Conservation (phyloP, 2,888 invertebrate genomes). For the Scaptomyza flava region DNA sequence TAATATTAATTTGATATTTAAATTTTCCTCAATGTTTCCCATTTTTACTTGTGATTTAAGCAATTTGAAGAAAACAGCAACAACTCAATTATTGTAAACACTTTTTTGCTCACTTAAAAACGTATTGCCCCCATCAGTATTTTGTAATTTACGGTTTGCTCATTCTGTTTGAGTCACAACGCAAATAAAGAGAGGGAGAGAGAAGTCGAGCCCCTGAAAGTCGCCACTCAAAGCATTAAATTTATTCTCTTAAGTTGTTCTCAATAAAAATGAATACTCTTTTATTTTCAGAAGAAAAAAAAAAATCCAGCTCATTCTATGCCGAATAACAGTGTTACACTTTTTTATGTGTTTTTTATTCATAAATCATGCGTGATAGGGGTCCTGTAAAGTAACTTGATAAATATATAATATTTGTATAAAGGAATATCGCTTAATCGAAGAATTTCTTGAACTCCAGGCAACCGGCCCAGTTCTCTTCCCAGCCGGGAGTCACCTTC, state of each 20-base stretch:
- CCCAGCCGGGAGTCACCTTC: conserved; percentile 86
- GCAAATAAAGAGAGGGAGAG: neutral
- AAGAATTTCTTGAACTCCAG: conserved; percentile 85
- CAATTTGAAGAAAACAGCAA: too few relatives aligned
- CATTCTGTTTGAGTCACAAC: neutral
- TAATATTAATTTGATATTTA: too few relatives aligned
- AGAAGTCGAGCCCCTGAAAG: neutral
- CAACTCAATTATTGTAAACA: neutral
- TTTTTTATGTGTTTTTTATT: too few relatives aligned
- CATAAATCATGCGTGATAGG: too few relatives aligned
- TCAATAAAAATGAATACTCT: conserved; percentile 65
- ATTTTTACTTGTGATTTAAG: too few relatives aligned
- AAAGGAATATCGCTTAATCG: conserved; percentile 41
- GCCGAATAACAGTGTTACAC: too few relatives aligned
- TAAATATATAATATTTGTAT: too few relatives aligned
- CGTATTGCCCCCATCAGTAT: neutral
- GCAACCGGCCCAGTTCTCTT: conserved; percentile 86
- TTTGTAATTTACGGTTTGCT: neutral
- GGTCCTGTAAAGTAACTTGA: too few relatives aligned
- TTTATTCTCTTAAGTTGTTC: conserved; percentile 41
- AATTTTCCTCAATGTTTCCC: too few relatives aligned
- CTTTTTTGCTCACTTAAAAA: neutral
- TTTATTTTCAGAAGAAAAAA: conserved; percentile 50
- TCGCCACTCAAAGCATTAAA: neutral
- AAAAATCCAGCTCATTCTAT: neutral